Evolutionary conservation across 2,113 vertebrate species (phyloP).

Genomic region (Rhadina sibilatrix): DNA sequence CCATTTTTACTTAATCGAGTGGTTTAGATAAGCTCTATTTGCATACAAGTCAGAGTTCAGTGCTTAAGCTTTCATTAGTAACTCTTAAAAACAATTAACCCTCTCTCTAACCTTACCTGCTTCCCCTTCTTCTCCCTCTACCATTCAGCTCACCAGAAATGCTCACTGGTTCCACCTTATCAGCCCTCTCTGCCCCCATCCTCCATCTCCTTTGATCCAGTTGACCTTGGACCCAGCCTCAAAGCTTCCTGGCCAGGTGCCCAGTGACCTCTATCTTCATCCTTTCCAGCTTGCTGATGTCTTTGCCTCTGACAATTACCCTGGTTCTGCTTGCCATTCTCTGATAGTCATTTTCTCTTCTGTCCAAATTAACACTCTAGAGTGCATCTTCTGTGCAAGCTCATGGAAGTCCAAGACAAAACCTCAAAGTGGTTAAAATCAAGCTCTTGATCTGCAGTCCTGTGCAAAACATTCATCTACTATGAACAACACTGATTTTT

Average conservation of each 20-base stretch:
- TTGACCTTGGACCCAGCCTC: not conserved
- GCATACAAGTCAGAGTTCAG: not conserved
- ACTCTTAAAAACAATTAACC: not conserved
- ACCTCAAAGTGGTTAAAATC: not conserved
- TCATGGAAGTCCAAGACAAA: not conserved
- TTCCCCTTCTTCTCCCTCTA: not conserved
- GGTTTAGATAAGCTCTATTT: not conserved
- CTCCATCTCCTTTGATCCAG: not conserved
- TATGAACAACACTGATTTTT: not conserved
- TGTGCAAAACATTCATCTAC: not conserved
- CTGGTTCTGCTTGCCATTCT: not conserved
- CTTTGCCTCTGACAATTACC: not conserved
- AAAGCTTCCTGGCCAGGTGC: not conserved
- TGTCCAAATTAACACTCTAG: not conserved
- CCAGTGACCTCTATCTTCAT: not conserved
- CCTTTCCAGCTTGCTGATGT: not conserved
- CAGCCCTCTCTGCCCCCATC: not conserved
- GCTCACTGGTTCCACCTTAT: not conserved
- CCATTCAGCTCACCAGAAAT: not conserved
- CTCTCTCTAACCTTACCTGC: not conserved
- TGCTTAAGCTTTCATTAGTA: not conserved
- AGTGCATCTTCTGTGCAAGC: not conserved
- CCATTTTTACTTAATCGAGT: not conserved
- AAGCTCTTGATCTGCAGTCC: not conserved
- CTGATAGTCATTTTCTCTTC: not conserved